These are phyloP conservation scores for Melinaea menophilus DNA, from an alignment of 2,888 invertebrate genomes.

Conservation along the genomic window DNA sequence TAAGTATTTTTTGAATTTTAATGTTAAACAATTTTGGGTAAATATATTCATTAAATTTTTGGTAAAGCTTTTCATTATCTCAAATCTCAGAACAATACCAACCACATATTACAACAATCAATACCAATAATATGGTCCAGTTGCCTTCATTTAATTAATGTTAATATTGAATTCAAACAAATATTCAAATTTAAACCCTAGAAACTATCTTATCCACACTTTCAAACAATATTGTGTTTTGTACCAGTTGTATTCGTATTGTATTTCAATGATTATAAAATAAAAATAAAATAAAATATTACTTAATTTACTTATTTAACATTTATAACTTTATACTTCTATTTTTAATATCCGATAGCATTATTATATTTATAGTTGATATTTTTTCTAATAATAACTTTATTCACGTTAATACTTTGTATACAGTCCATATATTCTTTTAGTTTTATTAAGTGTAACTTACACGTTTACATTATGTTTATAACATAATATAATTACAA, in stretches of 20 bases:
- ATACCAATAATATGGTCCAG: neutral
- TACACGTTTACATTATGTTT: no score
- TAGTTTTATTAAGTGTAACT: no score
- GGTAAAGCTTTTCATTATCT: constrained; percentile 32
- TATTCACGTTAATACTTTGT: no score
- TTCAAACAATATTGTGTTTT: no score
- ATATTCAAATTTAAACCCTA: neutral
- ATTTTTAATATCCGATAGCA: no score
- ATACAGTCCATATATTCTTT: no score
- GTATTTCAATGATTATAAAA: neutral
- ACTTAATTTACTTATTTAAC: constrained; percentile 3
- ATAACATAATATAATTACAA: no score
- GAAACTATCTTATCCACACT: no score
- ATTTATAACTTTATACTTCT: no score
- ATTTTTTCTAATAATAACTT: no score
- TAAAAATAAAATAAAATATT: constrained; percentile 22
- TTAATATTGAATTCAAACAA: neutral
- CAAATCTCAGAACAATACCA: constrained; percentile 16
- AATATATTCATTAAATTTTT: no score
- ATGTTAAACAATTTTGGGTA: constrained; percentile 32
- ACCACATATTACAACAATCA: neutral
- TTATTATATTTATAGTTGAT: constrained; percentile 14
- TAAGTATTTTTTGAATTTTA: constrained; percentile 28
- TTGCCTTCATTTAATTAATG: constrained; percentile 1
- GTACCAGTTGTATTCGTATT: constrained; percentile 6